These are phyloP conservation scores for Pheosia gnoma DNA, from an alignment of 2,888 invertebrate species.

Conservation along the genomic window DNA sequence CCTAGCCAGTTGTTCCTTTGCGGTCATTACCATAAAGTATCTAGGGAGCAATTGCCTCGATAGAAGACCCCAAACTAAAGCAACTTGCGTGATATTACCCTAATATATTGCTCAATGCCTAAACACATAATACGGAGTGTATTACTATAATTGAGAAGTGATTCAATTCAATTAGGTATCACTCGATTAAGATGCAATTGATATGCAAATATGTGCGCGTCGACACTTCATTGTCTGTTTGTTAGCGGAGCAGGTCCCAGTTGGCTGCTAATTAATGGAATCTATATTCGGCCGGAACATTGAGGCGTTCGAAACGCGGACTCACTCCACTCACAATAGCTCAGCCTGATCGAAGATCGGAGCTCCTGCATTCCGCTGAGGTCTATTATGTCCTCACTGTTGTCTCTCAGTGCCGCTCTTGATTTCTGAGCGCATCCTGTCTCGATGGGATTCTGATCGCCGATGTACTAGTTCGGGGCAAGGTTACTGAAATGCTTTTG, in stretches of 20 bases:
- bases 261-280: conserved; percentile 59
- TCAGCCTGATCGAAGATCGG: conserved; percentile 21
- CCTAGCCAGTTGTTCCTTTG: no score
- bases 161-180: conserved; percentile 42
- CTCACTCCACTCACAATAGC: conserved; percentile 33
- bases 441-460: conserved; percentile 20
- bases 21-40: no score
- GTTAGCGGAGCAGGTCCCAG: conserved; percentile 42
- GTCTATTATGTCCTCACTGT: conserved; percentile 27
- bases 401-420: conserved; percentile 21
- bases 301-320: conserved; percentile 12
- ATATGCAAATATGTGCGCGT: conserved; percentile 52
- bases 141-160: conserved; percentile 33
- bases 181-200: conserved; percentile 51
- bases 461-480: background rate
- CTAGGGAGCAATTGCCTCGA: no score
- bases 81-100: no score
- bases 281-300: conserved; percentile 46
- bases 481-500: conserved; percentile 14
- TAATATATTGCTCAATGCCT: background rate
- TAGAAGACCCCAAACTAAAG: no score
- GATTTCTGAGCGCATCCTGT: conserved; percentile 24
- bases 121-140: background rate
- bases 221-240: conserved; percentile 54
- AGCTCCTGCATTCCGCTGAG: conserved; percentile 14